Evolutionary conservation across 2,797 vertebrate genomes (phyloP).

Genomic region (Microctenopoma lineatum): DNA sequence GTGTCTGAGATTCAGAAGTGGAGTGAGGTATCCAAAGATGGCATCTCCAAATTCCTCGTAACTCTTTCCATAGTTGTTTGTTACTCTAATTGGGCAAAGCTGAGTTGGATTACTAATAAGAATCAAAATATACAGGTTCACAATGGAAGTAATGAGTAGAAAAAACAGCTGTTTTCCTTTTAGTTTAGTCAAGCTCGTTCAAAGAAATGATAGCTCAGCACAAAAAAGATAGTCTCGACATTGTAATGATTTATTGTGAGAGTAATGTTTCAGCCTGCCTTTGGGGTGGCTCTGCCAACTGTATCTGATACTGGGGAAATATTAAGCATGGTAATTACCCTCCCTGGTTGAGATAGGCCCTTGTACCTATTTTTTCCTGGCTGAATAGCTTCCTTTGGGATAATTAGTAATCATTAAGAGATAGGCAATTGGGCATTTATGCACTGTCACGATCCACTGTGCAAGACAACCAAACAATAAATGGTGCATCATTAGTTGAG

Average conservation of each 20-base stretch:
- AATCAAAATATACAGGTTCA: slow-evolving; percentile 36
- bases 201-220: slow-evolving; percentile 57
- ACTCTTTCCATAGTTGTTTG: slow-evolving; percentile 39
- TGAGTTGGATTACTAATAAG: slow-evolving; percentile 56
- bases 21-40: slow-evolving; percentile 30
- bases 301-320: slow-evolving; percentile 70
- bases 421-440: slow-evolving; percentile 73
- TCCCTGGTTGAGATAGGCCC: slow-evolving; percentile 62
- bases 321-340: slow-evolving; percentile 76
- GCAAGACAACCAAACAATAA: slow-evolving; percentile 59
- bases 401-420: slow-evolving; percentile 80
- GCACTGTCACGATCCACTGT: slow-evolving; percentile 58
- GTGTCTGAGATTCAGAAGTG: slow-evolving; percentile 33
- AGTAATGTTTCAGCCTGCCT: slow-evolving; percentile 55
- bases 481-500: slow-evolving; percentile 70
- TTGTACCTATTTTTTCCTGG: slow-evolving; percentile 45
- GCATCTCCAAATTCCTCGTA: slow-evolving; percentile 38
- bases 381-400: slow-evolving; percentile 78
- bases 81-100: slow-evolving; percentile 59
- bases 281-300: slow-evolving; percentile 64
- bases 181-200: slow-evolving; percentile 43
- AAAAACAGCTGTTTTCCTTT: slow-evolving; percentile 43
- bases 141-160: slow-evolving; percentile 49
- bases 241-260: slow-evolving; percentile 58
- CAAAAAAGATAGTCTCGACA: slow-evolving; percentile 47